Evolutionary conservation across 2,888 invertebrate species (phyloP), one percentile per base, ranked within the genome.

Genomic region (Pristionchus exspectatus): DNA sequence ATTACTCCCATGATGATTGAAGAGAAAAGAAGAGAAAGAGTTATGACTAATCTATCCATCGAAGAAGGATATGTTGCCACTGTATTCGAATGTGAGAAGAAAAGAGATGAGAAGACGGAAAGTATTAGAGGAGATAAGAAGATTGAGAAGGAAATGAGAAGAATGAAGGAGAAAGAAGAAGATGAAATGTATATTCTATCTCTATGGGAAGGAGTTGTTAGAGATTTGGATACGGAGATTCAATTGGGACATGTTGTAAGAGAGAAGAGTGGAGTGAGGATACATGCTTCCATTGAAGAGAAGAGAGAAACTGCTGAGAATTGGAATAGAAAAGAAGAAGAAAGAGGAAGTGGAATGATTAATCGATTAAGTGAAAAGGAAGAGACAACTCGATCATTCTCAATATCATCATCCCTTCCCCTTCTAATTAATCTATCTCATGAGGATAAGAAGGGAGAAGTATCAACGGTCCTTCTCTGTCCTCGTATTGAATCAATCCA

Each of bases 221-320:
- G 92, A 3, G 94, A 94, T 89, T 85, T 94, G 54, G 94, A 94
- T 54, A 93, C 93, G 0, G 91, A 91, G 54, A 91, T 92, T 44
- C 83, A 50, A 69, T 56, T 89, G 54, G 89, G 89, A 44, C 83
- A 81, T 63, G 89, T 89, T 14, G 14, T 50, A 24, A 24, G 66
- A 63, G 81, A 89, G 66, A 81, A 50, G 30, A 33, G 30, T 30
- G 83, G 81, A 83, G 44, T 89, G 66, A 81, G 21, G 10, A 50
- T 89, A 9, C n/a, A 59, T 16, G 89, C 81, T 24, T 18, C 63
- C 2, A 30, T n/a, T 21, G 89, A 89, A 50, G 81, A 89, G 24
- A 50, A 24, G n/a, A n/a, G n/a, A 50, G 38, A 21, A 21, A 83
- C 83, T 5, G 63, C 10, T 63, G 89, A 89, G 66, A 66, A 81